Conservation (phyloP, 2,113 vertebrate genomes). For the Agelaius tricolor region DNA sequence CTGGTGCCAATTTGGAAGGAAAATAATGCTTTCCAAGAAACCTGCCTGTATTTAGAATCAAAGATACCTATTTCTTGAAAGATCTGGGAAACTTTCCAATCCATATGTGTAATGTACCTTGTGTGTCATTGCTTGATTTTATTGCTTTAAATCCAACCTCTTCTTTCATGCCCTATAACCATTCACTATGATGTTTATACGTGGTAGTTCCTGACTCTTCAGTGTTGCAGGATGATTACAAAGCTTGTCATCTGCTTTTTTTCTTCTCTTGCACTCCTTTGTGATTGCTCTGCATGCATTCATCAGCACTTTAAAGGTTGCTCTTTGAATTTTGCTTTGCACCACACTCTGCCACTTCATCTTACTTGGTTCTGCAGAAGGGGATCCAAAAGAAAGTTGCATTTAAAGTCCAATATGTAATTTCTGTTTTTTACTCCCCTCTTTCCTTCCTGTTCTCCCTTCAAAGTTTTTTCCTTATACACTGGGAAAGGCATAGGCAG, state of each 20-base stretch:
- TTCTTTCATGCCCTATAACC: not conserved
- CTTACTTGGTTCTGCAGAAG: not conserved
- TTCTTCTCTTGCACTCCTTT: not conserved
- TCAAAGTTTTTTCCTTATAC: not conserved
- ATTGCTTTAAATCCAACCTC: not conserved
- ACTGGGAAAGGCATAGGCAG: not conserved
- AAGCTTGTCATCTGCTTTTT: not conserved
- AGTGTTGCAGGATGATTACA: not conserved
- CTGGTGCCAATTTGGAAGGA: not conserved
- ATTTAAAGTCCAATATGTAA: not conserved
- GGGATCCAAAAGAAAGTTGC: not conserved
- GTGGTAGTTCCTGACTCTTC: not conserved
- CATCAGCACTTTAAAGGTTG: not conserved
- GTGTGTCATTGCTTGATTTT: not conserved
- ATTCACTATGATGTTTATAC: not conserved
- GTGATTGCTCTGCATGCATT: constrained; percentile 3
- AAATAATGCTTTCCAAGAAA: not conserved
- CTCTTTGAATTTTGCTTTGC: not conserved
- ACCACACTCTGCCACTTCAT: not conserved
- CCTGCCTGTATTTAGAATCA: not conserved
- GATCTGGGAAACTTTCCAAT: not conserved
- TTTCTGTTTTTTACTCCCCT: not conserved
- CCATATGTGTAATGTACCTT: not conserved
- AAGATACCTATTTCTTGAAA: not conserved
- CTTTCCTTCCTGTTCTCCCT: not conserved